Conservation (phyloP, 2,113 vertebrate species). For the Copsychus sechellarum region DNA sequence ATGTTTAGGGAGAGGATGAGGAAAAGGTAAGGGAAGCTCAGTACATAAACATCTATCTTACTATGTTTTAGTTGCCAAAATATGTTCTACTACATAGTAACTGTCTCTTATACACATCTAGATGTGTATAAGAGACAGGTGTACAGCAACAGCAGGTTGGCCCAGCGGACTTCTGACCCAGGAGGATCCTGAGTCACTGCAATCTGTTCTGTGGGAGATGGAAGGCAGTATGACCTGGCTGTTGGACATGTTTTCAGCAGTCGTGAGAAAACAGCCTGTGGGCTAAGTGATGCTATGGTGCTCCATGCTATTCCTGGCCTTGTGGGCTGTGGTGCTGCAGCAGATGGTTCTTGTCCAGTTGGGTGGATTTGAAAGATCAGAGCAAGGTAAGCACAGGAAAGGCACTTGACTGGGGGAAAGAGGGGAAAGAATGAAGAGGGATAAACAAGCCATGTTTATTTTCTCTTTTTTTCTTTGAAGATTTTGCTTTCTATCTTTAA, state of each 20-base stretch:
- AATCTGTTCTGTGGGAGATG: conserved; percentile 68
- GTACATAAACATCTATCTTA: background rate
- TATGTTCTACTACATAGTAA: background rate
- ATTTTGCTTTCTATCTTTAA: conserved; percentile 20
- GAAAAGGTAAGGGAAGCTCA: background rate
- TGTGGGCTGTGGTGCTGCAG: conserved; percentile 55
- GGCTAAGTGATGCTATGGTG: conserved; percentile 55
- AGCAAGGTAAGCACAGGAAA: conserved; percentile 55
- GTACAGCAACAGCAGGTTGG: background rate
- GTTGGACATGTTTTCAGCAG: conserved; percentile 36
- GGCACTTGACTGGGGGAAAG: background rate
- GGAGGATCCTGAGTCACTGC: conserved; percentile 56
- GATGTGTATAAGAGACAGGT: too few species aligned
- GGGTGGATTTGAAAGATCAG: conserved; percentile 60
- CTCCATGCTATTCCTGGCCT: conserved; percentile 50
- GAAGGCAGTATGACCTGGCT: conserved; percentile 58
- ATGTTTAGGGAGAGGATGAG: background rate
- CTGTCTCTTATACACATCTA: too few species aligned
- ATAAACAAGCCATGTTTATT: conserved; percentile 24
- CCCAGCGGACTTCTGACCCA: conserved; percentile 37
- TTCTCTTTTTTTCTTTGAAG: conserved; percentile 11
- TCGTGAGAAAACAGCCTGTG: conserved; percentile 63
- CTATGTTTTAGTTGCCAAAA: background rate
- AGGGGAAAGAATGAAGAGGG: background rate
- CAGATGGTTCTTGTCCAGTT: conserved; percentile 67